These are phyloP conservation scores for Bombus breviceps DNA, from an alignment of 1,140 invertebrate genomes.

Conservation along the genomic window DNA sequence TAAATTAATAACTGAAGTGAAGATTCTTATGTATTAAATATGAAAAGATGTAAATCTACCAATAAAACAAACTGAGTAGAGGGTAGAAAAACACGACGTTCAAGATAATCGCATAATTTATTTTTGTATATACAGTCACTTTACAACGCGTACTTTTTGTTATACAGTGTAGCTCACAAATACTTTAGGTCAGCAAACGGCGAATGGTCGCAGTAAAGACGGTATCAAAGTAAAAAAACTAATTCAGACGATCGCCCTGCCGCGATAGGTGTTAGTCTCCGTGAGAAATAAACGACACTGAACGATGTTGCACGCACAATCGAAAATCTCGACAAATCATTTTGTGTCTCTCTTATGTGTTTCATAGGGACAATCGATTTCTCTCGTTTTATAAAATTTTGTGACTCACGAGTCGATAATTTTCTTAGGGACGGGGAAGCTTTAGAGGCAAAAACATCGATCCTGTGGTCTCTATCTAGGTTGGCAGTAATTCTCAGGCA, in stretches of 20 bases:
- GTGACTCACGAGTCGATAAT: too few species aligned
- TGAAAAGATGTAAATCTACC: too few species aligned
- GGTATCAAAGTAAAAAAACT: constrained; percentile 78
- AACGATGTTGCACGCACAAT: constrained; percentile 29
- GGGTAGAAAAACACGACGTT: background rate
- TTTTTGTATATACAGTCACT: constrained; percentile 83
- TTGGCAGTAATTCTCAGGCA: constrained; percentile 62
- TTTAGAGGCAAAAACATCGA: constrained; percentile 43
- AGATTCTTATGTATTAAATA: background rate
- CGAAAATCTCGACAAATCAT: constrained; percentile 2
- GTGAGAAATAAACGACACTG: constrained; percentile 50
- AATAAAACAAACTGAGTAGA: background rate
- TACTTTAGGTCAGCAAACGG: constrained; percentile 71
- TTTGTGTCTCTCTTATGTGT: background rate
- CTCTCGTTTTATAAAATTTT: background rate
- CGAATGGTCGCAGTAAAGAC: constrained; percentile 71
- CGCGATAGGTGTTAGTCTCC: constrained; percentile 44
- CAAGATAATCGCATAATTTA: constrained; percentile 79
- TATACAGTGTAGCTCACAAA: constrained; percentile 73
- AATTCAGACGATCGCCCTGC: constrained; percentile 65
- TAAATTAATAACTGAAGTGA: too few species aligned
- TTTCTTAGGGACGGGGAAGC: constrained; percentile 5
- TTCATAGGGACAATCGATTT: background rate
- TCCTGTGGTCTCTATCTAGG: constrained; percentile 42
- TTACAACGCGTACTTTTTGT: constrained; percentile 80